phyloP scores from a whole-genome alignment of 2,888 invertebrate species.

The Synanthedon tipuliformis region DNA sequence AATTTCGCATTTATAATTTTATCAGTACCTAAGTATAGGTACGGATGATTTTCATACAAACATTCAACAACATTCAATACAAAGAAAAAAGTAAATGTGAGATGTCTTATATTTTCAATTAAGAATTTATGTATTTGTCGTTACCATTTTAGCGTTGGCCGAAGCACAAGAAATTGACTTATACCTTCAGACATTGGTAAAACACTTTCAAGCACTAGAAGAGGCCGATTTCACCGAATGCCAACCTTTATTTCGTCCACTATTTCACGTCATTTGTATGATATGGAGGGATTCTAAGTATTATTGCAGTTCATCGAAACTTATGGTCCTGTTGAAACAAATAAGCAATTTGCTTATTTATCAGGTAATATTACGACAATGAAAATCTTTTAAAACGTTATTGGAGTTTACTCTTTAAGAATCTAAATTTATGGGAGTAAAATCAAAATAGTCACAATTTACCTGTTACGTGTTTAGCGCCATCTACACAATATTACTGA shows the following conservation, averaged over 20 bases:
- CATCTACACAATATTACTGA: no score
- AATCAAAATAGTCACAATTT: no score
- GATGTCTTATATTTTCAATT: no score
- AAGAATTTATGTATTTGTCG: no score
- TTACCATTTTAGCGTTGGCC: constrained; percentile 75
- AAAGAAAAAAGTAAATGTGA: neutral
- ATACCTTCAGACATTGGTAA: constrained; percentile 85
- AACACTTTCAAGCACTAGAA: constrained; percentile 83
- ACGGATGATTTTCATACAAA: no score
- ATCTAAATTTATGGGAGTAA: no score
- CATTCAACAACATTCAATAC: neutral
- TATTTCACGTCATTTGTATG: constrained; percentile 89
- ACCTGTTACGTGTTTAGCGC: no score
- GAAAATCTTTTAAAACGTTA: neutral
- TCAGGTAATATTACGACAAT: constrained; percentile 69
- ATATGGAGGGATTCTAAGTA: constrained; percentile 92
- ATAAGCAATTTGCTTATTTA: constrained; percentile 91
- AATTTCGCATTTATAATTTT: no score
- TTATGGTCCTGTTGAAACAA: constrained; percentile 89
- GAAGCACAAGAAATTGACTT: constrained; percentile 92
- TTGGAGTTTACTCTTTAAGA: no score
- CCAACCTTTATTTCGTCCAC: constrained; percentile 78
- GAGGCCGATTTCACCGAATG: constrained; percentile 89
- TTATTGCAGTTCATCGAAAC: constrained; percentile 89
- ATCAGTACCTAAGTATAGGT: no score